Evolutionary conservation across 2,113 vertebrate genomes (phyloP), one percentile per base, ranked within the genome.

Genomic region (Notarius lentiginosus): DNA sequence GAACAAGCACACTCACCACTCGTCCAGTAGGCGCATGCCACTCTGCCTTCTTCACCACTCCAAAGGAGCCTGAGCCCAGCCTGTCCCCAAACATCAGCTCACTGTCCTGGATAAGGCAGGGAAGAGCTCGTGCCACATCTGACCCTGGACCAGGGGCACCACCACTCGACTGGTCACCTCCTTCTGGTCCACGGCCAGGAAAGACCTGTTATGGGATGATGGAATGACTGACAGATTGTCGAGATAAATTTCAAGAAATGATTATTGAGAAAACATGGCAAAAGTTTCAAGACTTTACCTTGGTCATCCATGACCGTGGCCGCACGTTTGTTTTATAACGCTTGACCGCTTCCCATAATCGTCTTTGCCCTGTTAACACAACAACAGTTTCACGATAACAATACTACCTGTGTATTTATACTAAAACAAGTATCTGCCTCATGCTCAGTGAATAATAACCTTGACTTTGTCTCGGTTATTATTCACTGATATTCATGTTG

Each of bases 51-150:
- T 92, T 94, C 81, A 98, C 97, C 86, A 97, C 95, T 0, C 97
- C 97, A 8, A 97, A 98, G 89, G 96, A 97, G 20, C 97, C 97
- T 0, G 95, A 95, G 22, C 97, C 97, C 87, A 98, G 90, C 47
- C 93, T 94, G 87, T 98, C 96, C 0, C 90, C 92, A 85, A 96
- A 92, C 49, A 90, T 8, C 90, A 97, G 92, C 84, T 97, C 96
- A n/a, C 87, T 91, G 83, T 97, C 96, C 79, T 96, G 96, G 90
- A 98, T 97, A 70, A 98, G 94, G 91, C 92, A 94, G 0, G 96
- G 96, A 4, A 97, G 92, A 55, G 95, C 91, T 5, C 92, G 89
- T 5, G 93, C 92, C 0, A 79, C 34, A 1, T 97, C 96, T 58
- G 86, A 82, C n/a, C 90, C 84, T 70, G 77, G 2, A 0, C 51